Evolutionary conservation across 2,888 invertebrate species (phyloP), one percentile per base, ranked within the genome.

Genomic region (Archips crataeganus): DNA sequence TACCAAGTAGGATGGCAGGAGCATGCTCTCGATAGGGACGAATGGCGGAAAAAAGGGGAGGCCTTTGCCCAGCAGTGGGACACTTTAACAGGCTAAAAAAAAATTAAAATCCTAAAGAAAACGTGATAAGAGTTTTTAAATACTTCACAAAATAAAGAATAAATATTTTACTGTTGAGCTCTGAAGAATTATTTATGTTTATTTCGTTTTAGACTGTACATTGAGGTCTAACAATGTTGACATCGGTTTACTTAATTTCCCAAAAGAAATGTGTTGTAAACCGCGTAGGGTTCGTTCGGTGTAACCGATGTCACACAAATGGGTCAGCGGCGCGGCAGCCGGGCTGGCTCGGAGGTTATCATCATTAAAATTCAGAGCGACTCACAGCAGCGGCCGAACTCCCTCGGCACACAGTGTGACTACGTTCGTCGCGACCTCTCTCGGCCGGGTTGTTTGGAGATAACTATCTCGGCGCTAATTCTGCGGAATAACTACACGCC

Each of bases 331-430:
- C 23, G 23, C 54, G 23, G 54, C 54, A 23, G 45, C 54, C 45
- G 11, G 2, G 47, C 49, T 11, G 23, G 49, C 32, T 34, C 66
- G 47, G 75, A 76, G 79, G 76, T 76, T 77, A 77, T 77, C 65
- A 76, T 79, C 79, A 79, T 81, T 81, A 81, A 80, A 79, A 80
- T 78, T 78, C 74, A 77, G 75, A 62, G 70, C 36, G 34, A 70
- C 74, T 64, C 71, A 61, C 74, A 23, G 54, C 54, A 23, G 54
- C 57, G 42, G 62, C 49, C 70, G 62, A 32, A 57, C 51, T 51
- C 51, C 3, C 51, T n/a, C 51, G 51, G 11, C 11, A 45, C n/a
- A n/a, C 51, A 15, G 4, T 15, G 51, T 51, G 8, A n/a, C 49
- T 49, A 45, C 45, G 3, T 3, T 45, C 42, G 15, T 62, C 59